phyloP scores from a whole-genome alignment of 30 jellyfish, hydroid and myxozoan species.

The Turritopsis rubra region DNA sequence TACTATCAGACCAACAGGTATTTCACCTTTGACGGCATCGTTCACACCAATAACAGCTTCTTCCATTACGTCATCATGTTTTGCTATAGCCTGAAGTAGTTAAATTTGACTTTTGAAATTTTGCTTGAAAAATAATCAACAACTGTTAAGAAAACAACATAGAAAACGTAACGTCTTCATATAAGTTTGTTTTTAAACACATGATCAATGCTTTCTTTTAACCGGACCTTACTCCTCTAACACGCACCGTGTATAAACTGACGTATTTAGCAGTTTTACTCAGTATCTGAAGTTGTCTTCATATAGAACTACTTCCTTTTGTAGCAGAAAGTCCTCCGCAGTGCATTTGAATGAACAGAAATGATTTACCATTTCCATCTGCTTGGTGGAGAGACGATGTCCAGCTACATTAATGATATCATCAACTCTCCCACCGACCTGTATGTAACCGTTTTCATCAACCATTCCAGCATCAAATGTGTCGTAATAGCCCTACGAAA shows the following conservation, averaged over 20 bases:
- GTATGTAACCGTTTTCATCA: constrained; percentile 78
- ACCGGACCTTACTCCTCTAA: too few species aligned
- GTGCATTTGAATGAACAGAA: too few species aligned
- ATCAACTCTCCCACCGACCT: constrained; percentile 89
- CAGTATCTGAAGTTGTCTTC: too few species aligned
- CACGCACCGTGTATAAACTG: too few species aligned
- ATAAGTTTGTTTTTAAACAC: too few species aligned
- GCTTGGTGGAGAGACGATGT: constrained; percentile 90
- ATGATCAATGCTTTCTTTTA: too few species aligned
- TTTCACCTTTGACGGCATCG: constrained; percentile 73
- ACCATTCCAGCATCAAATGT: constrained; percentile 80
- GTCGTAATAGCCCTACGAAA: constrained; percentile 59
- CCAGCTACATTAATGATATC: constrained; percentile 96
- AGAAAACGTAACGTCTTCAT: background rate
- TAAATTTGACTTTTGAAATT: too few species aligned
- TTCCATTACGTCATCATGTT: constrained; percentile 78
- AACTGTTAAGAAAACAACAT: too few species aligned
- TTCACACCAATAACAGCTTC: constrained; percentile 75
- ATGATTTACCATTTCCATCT: constrained; percentile 76
- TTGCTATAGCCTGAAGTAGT: constrained; percentile 65
- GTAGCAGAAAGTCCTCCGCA: too few species aligned
- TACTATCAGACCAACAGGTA: constrained; percentile 86
- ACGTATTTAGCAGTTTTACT: too few species aligned
- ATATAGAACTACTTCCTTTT: too few species aligned
- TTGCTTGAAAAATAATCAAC: too few species aligned